Evolutionary conservation across 2,888 invertebrate genomes (phyloP).

Genomic region (Protodeltote pygarga): DNA sequence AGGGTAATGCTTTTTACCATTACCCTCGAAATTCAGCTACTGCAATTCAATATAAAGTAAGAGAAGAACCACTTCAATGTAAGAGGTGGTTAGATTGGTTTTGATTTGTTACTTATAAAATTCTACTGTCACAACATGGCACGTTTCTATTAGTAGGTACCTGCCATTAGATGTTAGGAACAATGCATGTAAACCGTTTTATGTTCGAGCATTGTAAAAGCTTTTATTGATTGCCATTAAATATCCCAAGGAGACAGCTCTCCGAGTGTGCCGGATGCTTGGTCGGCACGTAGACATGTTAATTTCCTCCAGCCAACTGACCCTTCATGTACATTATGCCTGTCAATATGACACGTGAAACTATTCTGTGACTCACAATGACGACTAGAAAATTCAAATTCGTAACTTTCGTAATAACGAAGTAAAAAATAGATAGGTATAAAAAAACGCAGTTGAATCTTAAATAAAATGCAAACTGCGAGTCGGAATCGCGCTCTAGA

Average conservation of each 20-base stretch:
- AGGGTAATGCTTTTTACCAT: too few species aligned
- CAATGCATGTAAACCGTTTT: neutral
- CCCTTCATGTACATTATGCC: constrained; percentile 45
- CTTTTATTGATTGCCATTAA: constrained; percentile 16
- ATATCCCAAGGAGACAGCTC: constrained; percentile 22
- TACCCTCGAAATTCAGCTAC: too few species aligned
- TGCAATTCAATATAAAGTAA: too few species aligned
- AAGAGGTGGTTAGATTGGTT: too few species aligned
- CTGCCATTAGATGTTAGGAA: neutral
- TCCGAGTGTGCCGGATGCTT: constrained; percentile 50
- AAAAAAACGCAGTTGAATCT: too few species aligned
- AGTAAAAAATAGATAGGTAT: too few species aligned
- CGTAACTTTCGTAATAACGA: neutral
- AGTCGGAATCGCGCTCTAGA: too few species aligned
- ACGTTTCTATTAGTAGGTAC: too few species aligned
- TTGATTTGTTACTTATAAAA: neutral
- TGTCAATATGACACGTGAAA: constrained; percentile 38
- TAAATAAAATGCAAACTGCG: too few species aligned
- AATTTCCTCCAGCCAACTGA: constrained; percentile 61
- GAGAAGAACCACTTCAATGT: too few species aligned
- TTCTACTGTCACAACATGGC: constrained; percentile 1
- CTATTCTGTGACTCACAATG: neutral
- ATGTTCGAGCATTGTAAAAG: neutral
- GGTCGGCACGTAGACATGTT: constrained; percentile 57
- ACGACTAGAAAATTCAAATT: neutral